Evolutionary conservation across 2,113 vertebrate genomes (phyloP), one percentile per base, ranked within the genome.

Genomic region (Perca fluviatilis): DNA sequence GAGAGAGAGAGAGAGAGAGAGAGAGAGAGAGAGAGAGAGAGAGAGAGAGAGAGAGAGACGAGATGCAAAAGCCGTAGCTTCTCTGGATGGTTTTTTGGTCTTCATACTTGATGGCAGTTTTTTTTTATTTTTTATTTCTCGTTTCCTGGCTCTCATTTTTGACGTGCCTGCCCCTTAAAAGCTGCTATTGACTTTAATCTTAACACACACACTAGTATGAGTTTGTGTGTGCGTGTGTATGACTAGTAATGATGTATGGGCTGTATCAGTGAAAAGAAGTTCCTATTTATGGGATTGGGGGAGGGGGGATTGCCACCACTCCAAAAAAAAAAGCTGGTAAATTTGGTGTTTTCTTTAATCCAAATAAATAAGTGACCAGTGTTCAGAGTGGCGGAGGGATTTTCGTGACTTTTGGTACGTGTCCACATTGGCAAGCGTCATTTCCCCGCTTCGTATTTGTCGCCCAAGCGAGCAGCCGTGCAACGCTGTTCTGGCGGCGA

Each of bases 101-200:
- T 87, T 88, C 66, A 74, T 89, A 83, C 67, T 89, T 86, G 83
- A 86, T 78, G 77, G 84, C 80, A 74, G 71, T 88, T 73, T 72
- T 40, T 47, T 76, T 49, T 33, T 23, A 71, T 60, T 12, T 46
- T 74, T 10, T 54, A n/a, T 67, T 66, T 27, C 27, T 27, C 71
- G 47, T 54, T 67, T 57, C 40, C 78, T 80, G 81, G 82, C 79
- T 90, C 77, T 87, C 67, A n/a, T 82, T 79, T 88, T 87, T 88
- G 82, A 92, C n/a, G 93, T 92, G 92, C 91, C 93, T 94, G 91
- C 82, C 89, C 88, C 91, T 87, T 63, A 5, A 49, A 94, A 93
- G 94, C 94, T 95, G 95, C 94, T 95, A 93, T 92, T 92, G 85
- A 91, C 92, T 84, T 87, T 71, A 89, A 91, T 91, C 88, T 88